These are phyloP conservation scores for Serrognathus titanus DNA, from an alignment of 2,888 invertebrate genomes.

Conservation along the genomic window DNA sequence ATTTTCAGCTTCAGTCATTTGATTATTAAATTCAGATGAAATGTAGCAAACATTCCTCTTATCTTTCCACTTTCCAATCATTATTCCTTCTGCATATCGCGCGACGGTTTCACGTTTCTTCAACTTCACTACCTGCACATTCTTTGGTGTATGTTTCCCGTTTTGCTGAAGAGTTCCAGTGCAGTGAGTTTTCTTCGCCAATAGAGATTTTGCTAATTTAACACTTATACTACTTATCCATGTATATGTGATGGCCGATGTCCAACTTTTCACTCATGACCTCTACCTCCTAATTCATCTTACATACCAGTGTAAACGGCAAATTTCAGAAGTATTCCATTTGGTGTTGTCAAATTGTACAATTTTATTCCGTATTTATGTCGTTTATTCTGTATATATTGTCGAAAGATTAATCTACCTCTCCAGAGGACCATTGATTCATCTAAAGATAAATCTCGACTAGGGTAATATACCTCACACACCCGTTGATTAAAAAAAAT, in stretches of 20 bases:
- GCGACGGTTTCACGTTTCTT: slow-evolving; percentile 14
- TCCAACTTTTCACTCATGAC: slow-evolving; percentile 28
- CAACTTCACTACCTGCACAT: slow-evolving; percentile 9
- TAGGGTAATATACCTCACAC: slow-evolving; percentile 33
- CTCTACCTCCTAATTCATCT: slow-evolving; percentile 28
- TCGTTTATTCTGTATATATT: slow-evolving; percentile 33
- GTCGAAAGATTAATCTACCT: slow-evolving; percentile 27
- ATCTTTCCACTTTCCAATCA: slow-evolving; percentile 17
- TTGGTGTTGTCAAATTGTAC: slow-evolving; percentile 26
- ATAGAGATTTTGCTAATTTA: neutral
- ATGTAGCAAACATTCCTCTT: slow-evolving; percentile 12
- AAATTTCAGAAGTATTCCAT: slow-evolving; percentile 26
- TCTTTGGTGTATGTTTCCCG: slow-evolving; percentile 4
- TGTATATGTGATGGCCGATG: slow-evolving; percentile 24
- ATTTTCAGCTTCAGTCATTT: neutral
- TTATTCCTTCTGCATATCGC: slow-evolving; percentile 5
- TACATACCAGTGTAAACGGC: slow-evolving; percentile 29
- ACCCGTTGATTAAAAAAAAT: too few species aligned
- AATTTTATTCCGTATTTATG: too few species aligned
- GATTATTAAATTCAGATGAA: slow-evolving; percentile 4
- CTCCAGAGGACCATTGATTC: slow-evolving; percentile 28
- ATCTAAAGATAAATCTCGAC: slow-evolving; percentile 23
- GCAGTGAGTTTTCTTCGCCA: slow-evolving; percentile 1
- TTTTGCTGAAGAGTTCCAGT: slow-evolving; percentile 2
- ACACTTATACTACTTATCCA: slow-evolving; percentile 22